Evolutionary conservation across 2,888 invertebrate species (phyloP).

Genomic region (Lasioglossum marginatum): DNA sequence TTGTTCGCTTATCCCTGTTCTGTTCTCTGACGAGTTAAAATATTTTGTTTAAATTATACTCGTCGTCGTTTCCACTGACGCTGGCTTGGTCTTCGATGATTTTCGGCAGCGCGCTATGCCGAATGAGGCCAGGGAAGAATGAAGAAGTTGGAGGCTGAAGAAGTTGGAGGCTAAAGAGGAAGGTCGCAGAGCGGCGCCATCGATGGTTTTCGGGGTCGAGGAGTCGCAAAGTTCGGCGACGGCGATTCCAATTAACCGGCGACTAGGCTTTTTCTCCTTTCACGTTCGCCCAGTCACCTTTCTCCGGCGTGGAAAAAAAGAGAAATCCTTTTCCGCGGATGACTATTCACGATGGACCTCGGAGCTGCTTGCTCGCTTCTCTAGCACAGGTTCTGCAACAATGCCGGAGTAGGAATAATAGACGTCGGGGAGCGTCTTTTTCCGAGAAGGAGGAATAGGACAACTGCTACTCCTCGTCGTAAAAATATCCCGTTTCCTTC

Average conservation of each 20-base stretch:
- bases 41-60: too few species aligned
- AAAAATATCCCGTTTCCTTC: constrained; percentile 3
- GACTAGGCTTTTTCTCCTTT: constrained; percentile 24
- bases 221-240: constrained; percentile 47
- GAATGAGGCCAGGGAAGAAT: background rate
- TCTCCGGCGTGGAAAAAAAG: background rate
- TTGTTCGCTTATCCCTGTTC: too few species aligned
- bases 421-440: constrained; percentile 2
- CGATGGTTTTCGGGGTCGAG: constrained; percentile 44
- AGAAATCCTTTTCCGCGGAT: background rate
- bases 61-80: too few species aligned
- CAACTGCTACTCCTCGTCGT: background rate
- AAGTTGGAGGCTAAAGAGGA: too few species aligned
- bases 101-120: background rate
- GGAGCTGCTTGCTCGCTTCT: background rate
- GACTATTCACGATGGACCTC: constrained; percentile 1
- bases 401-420: constrained; percentile 2
- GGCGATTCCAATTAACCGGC: constrained; percentile 57
- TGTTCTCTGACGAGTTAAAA: too few species aligned
- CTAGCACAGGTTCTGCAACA: background rate
- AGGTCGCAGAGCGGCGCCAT: constrained; percentile 33
- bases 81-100: background rate
- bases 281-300: background rate
- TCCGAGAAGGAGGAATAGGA: background rate
- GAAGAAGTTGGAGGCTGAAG: background rate